phyloP scores from a whole-genome alignment of 2,888 invertebrate species.

The Chouioia cunea region DNA sequence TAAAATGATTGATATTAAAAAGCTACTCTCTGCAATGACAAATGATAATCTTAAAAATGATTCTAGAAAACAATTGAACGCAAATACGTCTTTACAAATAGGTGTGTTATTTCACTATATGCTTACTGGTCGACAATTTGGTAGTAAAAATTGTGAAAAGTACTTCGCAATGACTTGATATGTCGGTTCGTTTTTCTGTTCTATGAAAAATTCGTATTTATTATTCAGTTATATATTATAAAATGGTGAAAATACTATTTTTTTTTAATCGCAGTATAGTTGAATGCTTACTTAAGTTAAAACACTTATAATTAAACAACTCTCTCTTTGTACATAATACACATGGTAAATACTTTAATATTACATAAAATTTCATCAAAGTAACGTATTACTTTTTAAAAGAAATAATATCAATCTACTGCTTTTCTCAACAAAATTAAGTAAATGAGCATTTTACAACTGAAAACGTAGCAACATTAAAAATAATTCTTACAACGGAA shows the following conservation, averaged over 20 bases:
- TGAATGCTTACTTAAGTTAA: conserved; percentile 40
- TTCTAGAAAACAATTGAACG: conserved; percentile 2
- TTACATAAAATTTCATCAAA: conserved; percentile 31
- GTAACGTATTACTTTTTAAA: conserved; percentile 21
- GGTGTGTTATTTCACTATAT: conserved; percentile 17
- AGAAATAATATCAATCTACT: conserved; percentile 30
- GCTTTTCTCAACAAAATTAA: conserved; percentile 12
- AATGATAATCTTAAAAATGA: conserved; percentile 1
- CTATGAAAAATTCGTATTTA: conserved; percentile 33
- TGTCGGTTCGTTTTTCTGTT: conserved; percentile 32
- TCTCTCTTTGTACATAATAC: conserved; percentile 47
- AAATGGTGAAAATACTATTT: conserved; percentile 44
- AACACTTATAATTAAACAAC: conserved; percentile 49
- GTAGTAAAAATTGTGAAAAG: conserved; percentile 39
- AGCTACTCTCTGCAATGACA: conserved; percentile 26
- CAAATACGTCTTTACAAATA: conserved; percentile 32
- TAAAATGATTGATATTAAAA: conserved; percentile 29
- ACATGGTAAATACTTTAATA: conserved; percentile 31
- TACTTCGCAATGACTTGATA: conserved; percentile 38
- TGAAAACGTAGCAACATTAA: conserved; percentile 11
- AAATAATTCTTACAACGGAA: conserved; percentile 2
- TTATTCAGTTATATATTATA: conserved; percentile 33
- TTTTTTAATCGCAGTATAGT: conserved; percentile 34
- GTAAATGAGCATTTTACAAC: conserved; percentile 15
- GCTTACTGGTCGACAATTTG: conserved; percentile 16